Conservation (phyloP, 2,888 invertebrate genomes). For the Andrena haemorrhoa region DNA sequence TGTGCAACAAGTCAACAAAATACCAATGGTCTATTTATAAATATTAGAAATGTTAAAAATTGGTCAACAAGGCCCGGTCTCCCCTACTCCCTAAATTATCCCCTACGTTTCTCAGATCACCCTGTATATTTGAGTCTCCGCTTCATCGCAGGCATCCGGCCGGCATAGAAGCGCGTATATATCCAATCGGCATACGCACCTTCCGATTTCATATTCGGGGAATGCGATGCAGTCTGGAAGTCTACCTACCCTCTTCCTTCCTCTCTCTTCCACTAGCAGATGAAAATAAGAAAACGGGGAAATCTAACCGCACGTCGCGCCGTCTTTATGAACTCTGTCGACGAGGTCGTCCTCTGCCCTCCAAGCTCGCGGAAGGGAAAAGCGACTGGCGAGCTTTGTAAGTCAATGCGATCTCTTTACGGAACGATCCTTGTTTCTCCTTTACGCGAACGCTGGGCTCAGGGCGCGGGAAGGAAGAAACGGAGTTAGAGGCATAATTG, state of each 20-base stretch:
- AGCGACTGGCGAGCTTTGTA: conserved; percentile 47
- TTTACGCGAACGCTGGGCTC: background rate
- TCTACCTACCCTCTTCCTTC: conserved; percentile 14
- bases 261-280: too few species aligned
- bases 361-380: conserved; percentile 19
- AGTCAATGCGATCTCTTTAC: conserved; percentile 60
- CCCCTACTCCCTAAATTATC: too few species aligned
- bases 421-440: conserved; percentile 22
- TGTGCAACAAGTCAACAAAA: too few species aligned
- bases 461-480: background rate
- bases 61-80: too few species aligned
- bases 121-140: too few species aligned
- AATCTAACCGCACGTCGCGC: conserved; percentile 10
- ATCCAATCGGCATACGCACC: conserved; percentile 32
- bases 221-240: conserved; percentile 30
- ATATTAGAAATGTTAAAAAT: too few species aligned
- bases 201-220: conserved; percentile 52
- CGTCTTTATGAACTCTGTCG: conserved; percentile 47
- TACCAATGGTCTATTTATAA: too few species aligned
- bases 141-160: too few species aligned
- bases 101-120: too few species aligned
- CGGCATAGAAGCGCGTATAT: too few species aligned
- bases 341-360: conserved; percentile 20
- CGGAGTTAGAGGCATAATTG: conserved; percentile 14
- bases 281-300: conserved; percentile 42